Percentiles rank a stretch among this genome's conserved stretches.
phyloP scores from a whole-genome alignment of 92 coral and sea anemone species.

The Pocillopora meandrina region DNA sequence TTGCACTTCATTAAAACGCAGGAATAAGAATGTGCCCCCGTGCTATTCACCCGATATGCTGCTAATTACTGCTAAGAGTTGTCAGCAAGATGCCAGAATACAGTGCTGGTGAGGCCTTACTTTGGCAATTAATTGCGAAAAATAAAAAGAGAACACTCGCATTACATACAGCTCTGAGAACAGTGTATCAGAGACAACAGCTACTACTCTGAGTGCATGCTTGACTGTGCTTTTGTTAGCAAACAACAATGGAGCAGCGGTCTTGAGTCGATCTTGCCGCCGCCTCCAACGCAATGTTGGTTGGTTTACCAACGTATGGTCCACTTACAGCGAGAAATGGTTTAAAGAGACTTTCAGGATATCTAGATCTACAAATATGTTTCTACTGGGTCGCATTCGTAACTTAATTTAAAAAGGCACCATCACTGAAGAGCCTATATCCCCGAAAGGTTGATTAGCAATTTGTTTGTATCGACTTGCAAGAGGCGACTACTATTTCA shows the following conservation, averaged over 20 bases:
- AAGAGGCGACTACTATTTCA: too few species aligned
- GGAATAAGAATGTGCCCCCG: background rate
- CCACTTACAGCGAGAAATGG: too few species aligned
- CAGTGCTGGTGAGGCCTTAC: background rate
- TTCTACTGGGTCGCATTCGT: too few species aligned
- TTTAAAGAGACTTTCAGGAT: too few species aligned
- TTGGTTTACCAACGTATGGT: too few species aligned
- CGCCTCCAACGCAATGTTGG: too few species aligned
- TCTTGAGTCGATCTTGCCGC: too few species aligned
- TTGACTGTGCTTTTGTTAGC: conserved; percentile 6
- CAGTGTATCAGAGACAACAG: conserved; percentile 7
- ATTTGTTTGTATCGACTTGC: too few species aligned
- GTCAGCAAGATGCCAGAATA: background rate
- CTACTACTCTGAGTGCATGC: background rate
- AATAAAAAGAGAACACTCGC: background rate
- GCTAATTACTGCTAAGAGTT: conserved; percentile 4
- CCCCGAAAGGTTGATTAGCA: too few species aligned
- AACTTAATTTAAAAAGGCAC: too few species aligned
- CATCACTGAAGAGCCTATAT: too few species aligned
- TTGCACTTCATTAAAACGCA: conserved; percentile 8
- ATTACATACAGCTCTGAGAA: background rate
- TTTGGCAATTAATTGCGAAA: background rate
- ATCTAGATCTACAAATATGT: too few species aligned
- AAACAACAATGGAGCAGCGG: background rate
- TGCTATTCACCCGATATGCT: background rate